A percentile compares a stretch with the other conserved stretches of the same genome.
These are phyloP conservation scores for Anoplius nigerrimus DNA, from an alignment of 2,888 invertebrate genomes.

Conservation along the genomic window DNA sequence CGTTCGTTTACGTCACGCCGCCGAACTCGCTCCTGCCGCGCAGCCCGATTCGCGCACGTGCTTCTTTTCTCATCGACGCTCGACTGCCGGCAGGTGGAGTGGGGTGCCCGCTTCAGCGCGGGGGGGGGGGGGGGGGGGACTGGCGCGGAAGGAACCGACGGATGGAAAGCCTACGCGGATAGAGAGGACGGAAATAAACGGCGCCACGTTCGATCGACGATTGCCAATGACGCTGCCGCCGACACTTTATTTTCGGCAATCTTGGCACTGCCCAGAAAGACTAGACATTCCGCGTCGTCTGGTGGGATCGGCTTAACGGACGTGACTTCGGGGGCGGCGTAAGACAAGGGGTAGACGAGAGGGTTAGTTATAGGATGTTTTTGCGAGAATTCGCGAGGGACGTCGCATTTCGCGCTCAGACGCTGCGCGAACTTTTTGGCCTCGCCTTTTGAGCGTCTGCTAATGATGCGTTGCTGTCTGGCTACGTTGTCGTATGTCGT, in stretches of 20 bases:
- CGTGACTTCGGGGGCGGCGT: background rate
- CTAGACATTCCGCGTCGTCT: conserved; percentile 8
- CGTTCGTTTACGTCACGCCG: conserved; percentile 15
- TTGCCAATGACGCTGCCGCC: conserved; percentile 1
- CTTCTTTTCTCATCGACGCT: background rate
- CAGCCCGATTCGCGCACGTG: background rate
- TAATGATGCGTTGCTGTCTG: too few relatives aligned
- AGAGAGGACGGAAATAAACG: background rate
- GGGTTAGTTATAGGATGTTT: too few relatives aligned
- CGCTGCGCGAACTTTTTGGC: too few relatives aligned
- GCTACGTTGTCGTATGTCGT: too few relatives aligned
- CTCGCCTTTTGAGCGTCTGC: too few relatives aligned
- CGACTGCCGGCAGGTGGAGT: background rate
- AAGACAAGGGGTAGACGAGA: background rate
- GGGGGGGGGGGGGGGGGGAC: too few relatives aligned
- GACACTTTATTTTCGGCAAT: conserved; percentile 1
- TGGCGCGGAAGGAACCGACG: too few relatives aligned
- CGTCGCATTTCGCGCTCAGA: too few relatives aligned
- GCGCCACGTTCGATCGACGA: conserved; percentile 8
- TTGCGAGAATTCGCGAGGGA: too few relatives aligned
- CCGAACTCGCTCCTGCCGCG: background rate
- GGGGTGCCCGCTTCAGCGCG: background rate
- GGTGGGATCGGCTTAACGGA: background rate
- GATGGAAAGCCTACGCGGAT: background rate
- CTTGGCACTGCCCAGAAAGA: background rate